phyloP scores from a whole-genome alignment of 2,797 vertebrate species.

The Eleutherodactylus coqui region DNA sequence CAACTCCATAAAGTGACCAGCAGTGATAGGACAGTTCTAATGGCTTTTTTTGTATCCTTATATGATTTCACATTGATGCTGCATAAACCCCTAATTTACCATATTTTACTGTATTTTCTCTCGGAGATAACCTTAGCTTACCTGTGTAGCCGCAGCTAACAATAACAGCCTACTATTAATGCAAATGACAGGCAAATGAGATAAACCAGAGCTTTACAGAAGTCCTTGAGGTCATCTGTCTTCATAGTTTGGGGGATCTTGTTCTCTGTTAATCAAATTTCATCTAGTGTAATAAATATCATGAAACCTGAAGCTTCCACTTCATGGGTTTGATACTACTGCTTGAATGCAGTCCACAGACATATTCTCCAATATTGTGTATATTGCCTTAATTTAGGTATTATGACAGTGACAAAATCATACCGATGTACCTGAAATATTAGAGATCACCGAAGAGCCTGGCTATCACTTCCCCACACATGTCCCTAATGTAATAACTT shows the following conservation, averaged over 20 bases:
- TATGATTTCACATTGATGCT: not conserved
- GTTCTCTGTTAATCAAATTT: constrained; percentile 24
- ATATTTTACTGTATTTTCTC: not conserved
- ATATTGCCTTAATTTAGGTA: not conserved
- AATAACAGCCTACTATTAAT: not conserved
- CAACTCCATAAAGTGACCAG: too few species aligned
- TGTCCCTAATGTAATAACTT: not conserved
- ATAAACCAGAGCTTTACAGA: not conserved
- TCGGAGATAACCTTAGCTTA: constrained; percentile 12
- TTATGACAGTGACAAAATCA: too few species aligned
- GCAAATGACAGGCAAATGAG: constrained; percentile 28
- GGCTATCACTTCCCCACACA: not conserved
- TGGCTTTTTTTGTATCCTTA: constrained; percentile 1
- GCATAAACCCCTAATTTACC: not conserved
- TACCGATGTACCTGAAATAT: not conserved
- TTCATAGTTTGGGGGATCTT: constrained; percentile 3
- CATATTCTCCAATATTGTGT: not conserved
- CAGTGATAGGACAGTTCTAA: too few species aligned
- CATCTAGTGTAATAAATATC: not conserved
- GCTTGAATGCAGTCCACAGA: not conserved
- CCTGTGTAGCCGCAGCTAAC: not conserved
- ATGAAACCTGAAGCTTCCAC: not conserved
- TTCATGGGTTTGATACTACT: not conserved
- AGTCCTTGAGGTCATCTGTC: constrained; percentile 9
- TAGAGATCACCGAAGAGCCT: not conserved